Percentiles rank a stretch among this genome's conserved stretches.
Evolutionary conservation across 1,140 invertebrate species (phyloP).

Genomic region (Listronotus oregonensis): DNA sequence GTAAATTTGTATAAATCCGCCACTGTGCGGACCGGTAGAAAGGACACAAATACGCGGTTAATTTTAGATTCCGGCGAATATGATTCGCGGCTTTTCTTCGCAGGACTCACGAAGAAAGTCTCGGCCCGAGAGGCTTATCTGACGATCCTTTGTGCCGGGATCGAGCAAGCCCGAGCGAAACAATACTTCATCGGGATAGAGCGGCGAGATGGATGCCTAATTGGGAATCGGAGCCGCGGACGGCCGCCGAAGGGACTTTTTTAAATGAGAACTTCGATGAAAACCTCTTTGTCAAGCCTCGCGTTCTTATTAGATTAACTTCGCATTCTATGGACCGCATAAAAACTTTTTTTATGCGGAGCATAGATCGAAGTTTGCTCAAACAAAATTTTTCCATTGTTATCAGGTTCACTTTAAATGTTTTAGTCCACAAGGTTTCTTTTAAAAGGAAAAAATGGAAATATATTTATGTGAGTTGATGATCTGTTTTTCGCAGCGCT

Average conservation of each 20-base stretch:
- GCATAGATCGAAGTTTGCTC: background rate
- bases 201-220: constrained; percentile 41
- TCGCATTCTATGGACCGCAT: constrained; percentile 14
- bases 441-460: too few species aligned
- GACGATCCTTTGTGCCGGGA: constrained; percentile 43
- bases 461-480: too few species aligned
- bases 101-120: constrained; percentile 31
- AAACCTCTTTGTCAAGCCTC: constrained; percentile 24
- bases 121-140: constrained; percentile 44
- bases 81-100: constrained; percentile 48
- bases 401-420: background rate
- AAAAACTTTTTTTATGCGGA: constrained; percentile 17
- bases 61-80: constrained; percentile 49
- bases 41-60: constrained; percentile 41
- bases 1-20: background rate
- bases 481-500: too few species aligned
- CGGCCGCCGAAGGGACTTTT: constrained; percentile 28
- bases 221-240: constrained; percentile 41
- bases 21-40: constrained; percentile 19
- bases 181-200: constrained; percentile 47
- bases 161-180: constrained; percentile 38
- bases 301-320: constrained; percentile 31
- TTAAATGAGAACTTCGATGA: constrained; percentile 28
- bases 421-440: too few species aligned
- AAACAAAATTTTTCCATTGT: background rate